phyloP scores from a whole-genome alignment of 1,140 invertebrate species.

The Chrysopa pallens region DNA sequence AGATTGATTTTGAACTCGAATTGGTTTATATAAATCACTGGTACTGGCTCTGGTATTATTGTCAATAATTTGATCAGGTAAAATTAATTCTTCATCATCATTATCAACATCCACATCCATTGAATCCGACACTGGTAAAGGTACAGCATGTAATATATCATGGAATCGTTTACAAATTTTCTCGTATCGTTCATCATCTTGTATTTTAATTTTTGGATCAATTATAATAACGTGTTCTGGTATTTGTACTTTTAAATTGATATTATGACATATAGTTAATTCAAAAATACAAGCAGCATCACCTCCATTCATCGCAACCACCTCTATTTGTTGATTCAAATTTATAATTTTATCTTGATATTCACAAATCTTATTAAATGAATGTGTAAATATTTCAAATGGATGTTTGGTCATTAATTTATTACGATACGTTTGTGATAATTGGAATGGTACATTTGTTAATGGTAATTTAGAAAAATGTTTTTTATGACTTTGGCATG shows the following conservation, averaged over 20 bases:
- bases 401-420: constrained; percentile 32
- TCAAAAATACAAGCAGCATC: constrained; percentile 10
- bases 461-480: constrained; percentile 27
- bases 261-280: constrained; percentile 12
- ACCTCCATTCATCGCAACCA: constrained; percentile 13
- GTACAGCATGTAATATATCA: constrained; percentile 14
- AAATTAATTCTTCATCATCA: constrained; percentile 6
- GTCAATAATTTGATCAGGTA: background rate
- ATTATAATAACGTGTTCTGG: constrained; percentile 40
- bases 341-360: too few relatives aligned
- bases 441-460: constrained; percentile 32
- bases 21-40: too few relatives aligned
- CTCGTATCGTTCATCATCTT: constrained; percentile 29
- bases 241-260: constrained; percentile 31
- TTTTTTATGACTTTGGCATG: constrained; percentile 17
- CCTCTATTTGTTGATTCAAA: too few relatives aligned
- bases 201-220: constrained; percentile 25
- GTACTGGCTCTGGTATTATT: constrained; percentile 1
- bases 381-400: constrained; percentile 24
- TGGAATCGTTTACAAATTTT: constrained; percentile 28
- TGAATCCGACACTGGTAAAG: constrained; percentile 10
- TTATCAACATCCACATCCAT: constrained; percentile 7
- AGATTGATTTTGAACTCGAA: too few relatives aligned
- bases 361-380: constrained; percentile 12
- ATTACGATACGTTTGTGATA: constrained; percentile 26